A percentile compares a stretch with the other conserved stretches of the same genome.
phyloP scores from a whole-genome alignment of 2,797 vertebrate species.

The Anabacerthia variegaticeps region DNA sequence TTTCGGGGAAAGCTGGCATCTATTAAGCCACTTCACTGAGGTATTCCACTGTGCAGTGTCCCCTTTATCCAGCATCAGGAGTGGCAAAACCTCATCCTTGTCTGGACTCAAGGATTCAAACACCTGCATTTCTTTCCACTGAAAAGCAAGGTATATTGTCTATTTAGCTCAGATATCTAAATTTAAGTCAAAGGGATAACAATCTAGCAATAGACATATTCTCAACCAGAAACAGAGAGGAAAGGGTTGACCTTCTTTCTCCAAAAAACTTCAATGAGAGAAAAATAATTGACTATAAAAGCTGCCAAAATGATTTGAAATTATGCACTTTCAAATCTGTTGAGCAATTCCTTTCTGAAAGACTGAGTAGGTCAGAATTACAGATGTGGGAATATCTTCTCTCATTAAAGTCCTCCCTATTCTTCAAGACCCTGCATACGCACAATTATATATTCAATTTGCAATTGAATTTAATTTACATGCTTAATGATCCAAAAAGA shows the following conservation, averaged over 20 bases:
- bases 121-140: not conserved
- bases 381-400: conserved; percentile 34
- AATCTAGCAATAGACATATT: not conserved
- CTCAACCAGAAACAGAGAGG: not conserved
- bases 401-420: conserved; percentile 24
- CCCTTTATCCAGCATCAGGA: not conserved
- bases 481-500: conserved; percentile 50
- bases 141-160: not conserved
- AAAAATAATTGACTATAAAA: conserved; percentile 33
- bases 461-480: conserved; percentile 52
- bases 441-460: conserved; percentile 38
- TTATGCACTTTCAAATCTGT: conserved; percentile 50
- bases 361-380: conserved; percentile 48
- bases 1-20: not conserved
- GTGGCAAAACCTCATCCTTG: not conserved
- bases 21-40: not conserved
- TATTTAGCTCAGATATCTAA: not conserved
- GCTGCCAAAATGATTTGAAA: conserved; percentile 43
- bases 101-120: not conserved
- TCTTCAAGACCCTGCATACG: conserved; percentile 12
- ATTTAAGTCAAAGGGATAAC: not conserved
- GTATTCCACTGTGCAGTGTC: not conserved
- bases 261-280: not conserved
- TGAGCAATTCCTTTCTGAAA: conserved; percentile 59
- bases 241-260: not conserved